Evolutionary conservation across 2,797 vertebrate species (phyloP), one percentile per base, ranked within the genome.

Genomic region (Pangasius larnaudii): DNA sequence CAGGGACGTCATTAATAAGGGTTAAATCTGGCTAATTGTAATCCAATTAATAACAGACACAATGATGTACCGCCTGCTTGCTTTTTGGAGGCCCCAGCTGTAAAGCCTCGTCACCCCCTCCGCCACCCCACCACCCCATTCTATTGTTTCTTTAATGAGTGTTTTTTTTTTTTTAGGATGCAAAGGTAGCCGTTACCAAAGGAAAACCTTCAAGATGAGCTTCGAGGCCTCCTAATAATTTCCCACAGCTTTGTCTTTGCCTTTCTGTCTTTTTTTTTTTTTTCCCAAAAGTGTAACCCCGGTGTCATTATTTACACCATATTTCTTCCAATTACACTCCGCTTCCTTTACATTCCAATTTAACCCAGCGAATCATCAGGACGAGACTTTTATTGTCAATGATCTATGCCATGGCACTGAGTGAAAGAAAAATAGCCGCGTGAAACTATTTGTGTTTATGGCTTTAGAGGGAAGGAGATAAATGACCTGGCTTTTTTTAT

Each of bases 401-500:
- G 95, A 95, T 96, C 91, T 95, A 96, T 94, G 90, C 92, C 78
- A 75, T 85, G 77, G 89, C 42, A 58, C 89, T 89, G 91, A 90
- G 93, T 88, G 92, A 89, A 90, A 90, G 92, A 90, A 91, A 90
- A 89, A 87, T 89, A 90, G 89, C 71, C 63, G 87, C 91, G 80
- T 91, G 88, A 94, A 93, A 94, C 94, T 95, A 93, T 96, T 95
- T 96, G 94, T 96, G 95, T 95, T 95, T 95, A 94, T 95, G 94
- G 94, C 94, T 95, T 96, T 94, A 92, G 92, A 91, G 93, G 93
- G 92, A 95, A 95, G 88, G 94, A 95, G 95, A 96, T 96, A 95
- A 96, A 96, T 96, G 95, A 95, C 95, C 95, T 93, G 92, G 93
- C 86, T 95, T 95, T 95, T 96, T 96, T 96, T 96, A 96, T 96